Evolutionary conservation across 2,888 invertebrate species (phyloP).

Genomic region (Leptogaster cylindrica): DNA sequence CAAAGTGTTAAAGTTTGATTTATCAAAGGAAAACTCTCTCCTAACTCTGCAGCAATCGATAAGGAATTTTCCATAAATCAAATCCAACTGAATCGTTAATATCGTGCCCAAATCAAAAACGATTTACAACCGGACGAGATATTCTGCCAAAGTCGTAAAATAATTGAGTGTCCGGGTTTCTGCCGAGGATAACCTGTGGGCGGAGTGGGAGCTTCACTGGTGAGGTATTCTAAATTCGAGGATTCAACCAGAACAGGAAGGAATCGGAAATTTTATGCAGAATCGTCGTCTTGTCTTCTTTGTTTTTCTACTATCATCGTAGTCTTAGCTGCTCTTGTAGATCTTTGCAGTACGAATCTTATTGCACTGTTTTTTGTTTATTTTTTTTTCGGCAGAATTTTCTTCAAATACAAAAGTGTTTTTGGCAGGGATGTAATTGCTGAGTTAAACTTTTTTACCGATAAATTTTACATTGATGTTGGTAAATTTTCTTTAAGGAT

Average conservation of each 20-base stretch:
- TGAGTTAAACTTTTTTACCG: not conserved
- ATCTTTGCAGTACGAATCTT: not conserved
- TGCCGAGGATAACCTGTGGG: not conserved
- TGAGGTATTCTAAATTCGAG: not conserved
- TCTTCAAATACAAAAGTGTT: conserved; percentile 4
- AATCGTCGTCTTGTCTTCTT: not conserved
- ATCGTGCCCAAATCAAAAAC: not conserved
- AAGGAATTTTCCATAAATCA: conserved; percentile 31
- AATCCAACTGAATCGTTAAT: conserved; percentile 15
- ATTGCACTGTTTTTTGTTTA: conserved; percentile 19
- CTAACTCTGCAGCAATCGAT: too few species aligned
- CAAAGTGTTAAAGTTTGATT: too few species aligned
- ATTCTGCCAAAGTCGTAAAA: conserved; percentile 13
- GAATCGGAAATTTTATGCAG: conserved; percentile 30
- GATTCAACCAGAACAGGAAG: not conserved
- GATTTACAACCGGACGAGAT: conserved; percentile 10
- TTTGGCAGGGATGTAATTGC: conserved; percentile 31
- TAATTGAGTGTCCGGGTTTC: conserved; percentile 6
- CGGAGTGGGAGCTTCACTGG: not conserved
- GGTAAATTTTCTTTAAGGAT: conserved; percentile 20
- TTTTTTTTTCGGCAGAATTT: not conserved
- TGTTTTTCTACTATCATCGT: not conserved
- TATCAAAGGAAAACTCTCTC: too few species aligned
- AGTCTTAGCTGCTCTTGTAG: not conserved
- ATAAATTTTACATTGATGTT: conserved; percentile 24